Base-by-base conservation (phyloP, 2,888 invertebrate species). In the Cantharis lateralis region DNA sequence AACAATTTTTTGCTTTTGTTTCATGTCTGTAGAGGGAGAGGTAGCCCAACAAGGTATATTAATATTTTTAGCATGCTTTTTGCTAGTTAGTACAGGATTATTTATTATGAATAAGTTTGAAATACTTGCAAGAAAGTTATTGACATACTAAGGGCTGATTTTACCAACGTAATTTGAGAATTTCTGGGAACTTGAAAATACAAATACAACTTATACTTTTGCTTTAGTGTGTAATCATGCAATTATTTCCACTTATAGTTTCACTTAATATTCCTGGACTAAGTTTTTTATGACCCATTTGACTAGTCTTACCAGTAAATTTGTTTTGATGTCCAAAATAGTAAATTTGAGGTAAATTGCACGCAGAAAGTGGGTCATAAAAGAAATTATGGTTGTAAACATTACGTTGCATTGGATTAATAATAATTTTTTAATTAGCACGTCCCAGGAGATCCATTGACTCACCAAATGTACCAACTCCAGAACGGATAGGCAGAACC, bases 401-500 rank as follows among this genome's bases (percentile, higher is more conserved):
- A 32, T 4, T 1, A 13, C 32, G 4, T n/a, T 48, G 0, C 2
- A 66, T 10, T 24, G 7, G 13, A n/a, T 26, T 69, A 69, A 68
- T 62, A 1, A 10, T 32, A 28, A 28, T 75, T 75, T 64, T 64
- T 80, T 76, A 80, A 86, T 68, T 85, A 93, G 94, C 94, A 68
- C 92, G 94, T 24, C 91, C 93, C 0, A 92, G 92, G 81, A 91
- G 93, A 82, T 89, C 92, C 0, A 90, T 92, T 0, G 91, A 91
- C 76, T 82, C 87, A 3, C 81, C 80, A 80, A 80, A 91, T 85
- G 78, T 92, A 88, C 85, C 92, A 87, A 90, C 94, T 78, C 93
- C 88, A 84, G 95, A 92, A 87, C 91, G 88, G 85, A 86, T 83
- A 84, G 91, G 87, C 82, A 90, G 86, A 88, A 93, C 89, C 83